Conservation (phyloP, 2,888 invertebrate genomes). For the Rosalia funebris region DNA sequence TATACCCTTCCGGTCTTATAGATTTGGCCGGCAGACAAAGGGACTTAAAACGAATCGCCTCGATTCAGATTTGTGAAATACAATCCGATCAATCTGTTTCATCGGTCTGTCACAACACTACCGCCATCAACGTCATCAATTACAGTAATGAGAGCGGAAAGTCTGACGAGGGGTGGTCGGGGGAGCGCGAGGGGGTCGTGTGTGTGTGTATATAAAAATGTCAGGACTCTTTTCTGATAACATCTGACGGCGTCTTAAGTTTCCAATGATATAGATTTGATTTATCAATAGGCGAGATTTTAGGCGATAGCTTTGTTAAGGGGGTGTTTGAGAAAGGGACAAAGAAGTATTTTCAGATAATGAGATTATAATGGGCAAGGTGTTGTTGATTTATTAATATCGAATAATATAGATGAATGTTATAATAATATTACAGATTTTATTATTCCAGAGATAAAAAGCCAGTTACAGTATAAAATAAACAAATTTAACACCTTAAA, state of each 20-base stretch:
- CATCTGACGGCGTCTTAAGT: slow-evolving; percentile 52
- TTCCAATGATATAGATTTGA: slow-evolving; percentile 57
- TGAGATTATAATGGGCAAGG: too few relatives aligned
- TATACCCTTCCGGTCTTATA: slow-evolving; percentile 29
- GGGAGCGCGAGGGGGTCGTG: slow-evolving; percentile 38
- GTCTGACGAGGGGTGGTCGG: slow-evolving; percentile 38
- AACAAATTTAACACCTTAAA: too few relatives aligned
- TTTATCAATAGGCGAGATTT: slow-evolving; percentile 57
- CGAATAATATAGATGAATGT: too few relatives aligned
- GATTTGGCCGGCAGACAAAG: slow-evolving; percentile 39
- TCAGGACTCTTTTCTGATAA: slow-evolving; percentile 63
- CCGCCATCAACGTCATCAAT: slow-evolving; percentile 60
- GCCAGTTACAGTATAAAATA: too few relatives aligned
- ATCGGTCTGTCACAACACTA: slow-evolving; percentile 61
- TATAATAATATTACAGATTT: too few relatives aligned
- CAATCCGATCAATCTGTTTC: slow-evolving; percentile 63
- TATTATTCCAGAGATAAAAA: too few relatives aligned
- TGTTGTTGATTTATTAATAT: too few relatives aligned
- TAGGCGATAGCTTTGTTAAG: slow-evolving; percentile 41
- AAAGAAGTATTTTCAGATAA: too few relatives aligned
- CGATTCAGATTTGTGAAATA: slow-evolving; percentile 57
- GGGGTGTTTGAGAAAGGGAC: slow-evolving; percentile 28
- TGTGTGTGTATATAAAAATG: slow-evolving; percentile 52
- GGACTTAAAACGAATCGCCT: slow-evolving; percentile 52
- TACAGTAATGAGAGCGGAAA: slow-evolving; percentile 63